These are phyloP conservation scores for Hemithea aestivaria DNA, from an alignment of 2,888 invertebrate genomes.

Conservation along the genomic window DNA sequence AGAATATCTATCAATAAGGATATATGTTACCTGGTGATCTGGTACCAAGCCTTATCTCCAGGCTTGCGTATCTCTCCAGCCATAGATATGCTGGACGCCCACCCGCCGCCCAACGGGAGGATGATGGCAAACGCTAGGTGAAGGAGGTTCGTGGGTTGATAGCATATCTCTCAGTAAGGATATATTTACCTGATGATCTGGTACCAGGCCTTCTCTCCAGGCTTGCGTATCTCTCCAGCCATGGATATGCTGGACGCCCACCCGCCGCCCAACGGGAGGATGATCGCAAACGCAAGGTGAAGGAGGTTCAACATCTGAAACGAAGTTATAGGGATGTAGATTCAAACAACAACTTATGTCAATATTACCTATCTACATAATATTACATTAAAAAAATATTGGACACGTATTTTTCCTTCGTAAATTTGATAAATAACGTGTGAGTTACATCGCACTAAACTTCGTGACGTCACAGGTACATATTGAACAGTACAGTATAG, in stretches of 20 bases:
- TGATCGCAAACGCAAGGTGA: constrained; percentile 1
- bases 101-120: constrained; percentile 82
- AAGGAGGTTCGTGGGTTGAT: background rate
- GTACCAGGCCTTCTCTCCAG: constrained; percentile 52
- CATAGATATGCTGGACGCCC: constrained; percentile 82
- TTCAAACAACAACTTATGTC: too few relatives aligned
- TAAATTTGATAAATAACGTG: too few relatives aligned
- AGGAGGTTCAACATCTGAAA: background rate
- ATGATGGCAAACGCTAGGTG: constrained; percentile 4
- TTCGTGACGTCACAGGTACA: too few relatives aligned
- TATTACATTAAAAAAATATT: too few relatives aligned
- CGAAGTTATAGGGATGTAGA: too few relatives aligned
- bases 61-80: constrained; percentile 79
- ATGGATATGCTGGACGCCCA: constrained; percentile 82
- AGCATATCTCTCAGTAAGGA: too few relatives aligned
- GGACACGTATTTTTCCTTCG: too few relatives aligned
- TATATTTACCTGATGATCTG: constrained; percentile 31
- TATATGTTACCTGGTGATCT: constrained; percentile 24
- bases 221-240: constrained; percentile 79
- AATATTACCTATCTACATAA: too few relatives aligned
- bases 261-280: constrained; percentile 81
- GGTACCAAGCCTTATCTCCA: constrained; percentile 54
- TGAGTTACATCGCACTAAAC: too few relatives aligned
- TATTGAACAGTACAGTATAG: too few relatives aligned
- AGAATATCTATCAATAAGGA: too few relatives aligned